phyloP scores from a whole-genome alignment of 1,140 invertebrate genomes.

The Geopemphigus sp. region DNA sequence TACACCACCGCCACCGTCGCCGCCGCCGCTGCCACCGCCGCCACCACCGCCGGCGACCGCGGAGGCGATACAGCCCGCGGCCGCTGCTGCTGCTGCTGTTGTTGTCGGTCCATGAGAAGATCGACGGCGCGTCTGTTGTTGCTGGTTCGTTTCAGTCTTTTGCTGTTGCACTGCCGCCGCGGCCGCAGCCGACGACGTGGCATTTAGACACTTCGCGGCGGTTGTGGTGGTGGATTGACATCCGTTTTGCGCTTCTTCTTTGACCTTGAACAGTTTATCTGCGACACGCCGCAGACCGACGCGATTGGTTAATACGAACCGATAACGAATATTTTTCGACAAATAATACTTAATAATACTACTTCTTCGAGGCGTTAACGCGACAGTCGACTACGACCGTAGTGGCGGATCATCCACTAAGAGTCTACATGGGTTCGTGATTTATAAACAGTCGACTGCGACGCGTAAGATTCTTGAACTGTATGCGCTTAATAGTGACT shows the following conservation, averaged over 20 bases:
- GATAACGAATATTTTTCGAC: too few relatives aligned
- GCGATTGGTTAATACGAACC: too few relatives aligned
- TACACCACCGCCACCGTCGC: too few relatives aligned
- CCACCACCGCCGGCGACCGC: background rate
- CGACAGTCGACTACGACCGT: too few relatives aligned
- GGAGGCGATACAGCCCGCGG: constrained; percentile 57
- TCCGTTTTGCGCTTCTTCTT: constrained; percentile 32
- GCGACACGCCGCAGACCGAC: too few relatives aligned
- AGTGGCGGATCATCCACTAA: too few relatives aligned
- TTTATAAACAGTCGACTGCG: too few relatives aligned
- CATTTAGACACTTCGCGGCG: background rate
- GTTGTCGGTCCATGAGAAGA: background rate
- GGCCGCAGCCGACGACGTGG: background rate
- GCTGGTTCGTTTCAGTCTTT: constrained; percentile 33
- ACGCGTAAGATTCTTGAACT: too few relatives aligned
- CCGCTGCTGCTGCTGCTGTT: constrained; percentile 45
- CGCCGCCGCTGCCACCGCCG: constrained; percentile 66
- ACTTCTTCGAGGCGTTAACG: too few relatives aligned
- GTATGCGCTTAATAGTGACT: too few relatives aligned
- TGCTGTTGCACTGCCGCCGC: background rate
- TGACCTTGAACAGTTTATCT: constrained; percentile 45
- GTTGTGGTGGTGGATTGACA: constrained; percentile 2
- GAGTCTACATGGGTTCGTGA: too few relatives aligned
- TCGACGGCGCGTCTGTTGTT: background rate
- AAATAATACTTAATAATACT: too few relatives aligned